phyloP scores from a whole-genome alignment of 1,140 invertebrate species.

The Microplitis demolitor region DNA sequence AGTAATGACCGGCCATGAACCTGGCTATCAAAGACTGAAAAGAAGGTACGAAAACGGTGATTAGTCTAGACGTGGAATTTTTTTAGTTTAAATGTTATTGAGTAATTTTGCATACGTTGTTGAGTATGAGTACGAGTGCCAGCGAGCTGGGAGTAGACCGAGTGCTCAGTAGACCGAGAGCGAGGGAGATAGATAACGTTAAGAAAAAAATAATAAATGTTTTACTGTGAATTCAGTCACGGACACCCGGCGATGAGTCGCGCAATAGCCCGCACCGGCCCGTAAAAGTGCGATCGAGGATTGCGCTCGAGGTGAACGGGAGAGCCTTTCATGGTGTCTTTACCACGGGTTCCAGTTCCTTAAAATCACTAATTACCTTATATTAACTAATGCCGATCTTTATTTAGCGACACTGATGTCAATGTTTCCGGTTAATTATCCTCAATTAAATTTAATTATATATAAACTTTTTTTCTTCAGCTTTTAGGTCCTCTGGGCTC shows the following conservation, averaged over 20 bases:
- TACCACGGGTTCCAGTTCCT: slow-evolving; percentile 21
- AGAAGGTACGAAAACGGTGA: background rate
- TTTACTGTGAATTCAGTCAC: slow-evolving; percentile 25
- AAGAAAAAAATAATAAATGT: slow-evolving; percentile 12
- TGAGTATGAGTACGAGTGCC: too few species aligned
- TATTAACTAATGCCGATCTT: background rate
- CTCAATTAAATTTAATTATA: too few species aligned
- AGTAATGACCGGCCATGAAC: background rate
- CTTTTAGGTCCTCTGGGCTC: too few species aligned
- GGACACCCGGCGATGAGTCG: slow-evolving; percentile 30
- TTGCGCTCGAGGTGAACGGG: slow-evolving; percentile 35
- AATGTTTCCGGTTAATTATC: background rate
- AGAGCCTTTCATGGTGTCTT: slow-evolving; percentile 31
- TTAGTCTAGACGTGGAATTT: too few species aligned
- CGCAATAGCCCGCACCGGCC: slow-evolving; percentile 20
- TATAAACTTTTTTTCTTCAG: too few species aligned
- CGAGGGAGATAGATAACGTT: too few species aligned
- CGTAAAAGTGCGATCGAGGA: slow-evolving; percentile 31
- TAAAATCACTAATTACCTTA: slow-evolving; percentile 21
- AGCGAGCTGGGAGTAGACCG: too few species aligned
- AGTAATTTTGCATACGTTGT: too few species aligned
- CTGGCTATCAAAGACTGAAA: background rate
- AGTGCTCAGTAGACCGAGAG: too few species aligned
- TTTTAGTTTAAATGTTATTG: too few species aligned
- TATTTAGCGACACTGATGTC: too few species aligned